Conservation (phyloP, 2,797 vertebrate genomes). For the Labeo calbasu region DNA sequence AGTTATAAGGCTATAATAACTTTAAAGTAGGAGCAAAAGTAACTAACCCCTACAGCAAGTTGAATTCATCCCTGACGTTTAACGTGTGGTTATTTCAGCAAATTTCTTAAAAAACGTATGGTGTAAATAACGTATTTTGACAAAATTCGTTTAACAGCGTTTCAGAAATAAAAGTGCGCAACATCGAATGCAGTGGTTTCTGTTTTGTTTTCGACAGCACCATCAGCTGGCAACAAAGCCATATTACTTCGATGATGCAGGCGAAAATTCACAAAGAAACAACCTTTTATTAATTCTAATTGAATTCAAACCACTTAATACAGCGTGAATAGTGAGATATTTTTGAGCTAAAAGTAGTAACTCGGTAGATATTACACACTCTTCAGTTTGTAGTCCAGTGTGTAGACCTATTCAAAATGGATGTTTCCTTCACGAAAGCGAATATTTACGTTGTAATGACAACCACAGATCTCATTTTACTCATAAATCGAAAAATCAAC, state of each 20-base stretch:
- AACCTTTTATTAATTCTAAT: neutral
- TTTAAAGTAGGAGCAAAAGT: neutral
- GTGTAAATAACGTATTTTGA: neutral
- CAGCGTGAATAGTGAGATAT: neutral
- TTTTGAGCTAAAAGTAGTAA: neutral
- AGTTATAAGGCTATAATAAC: neutral
- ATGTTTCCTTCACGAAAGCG: neutral
- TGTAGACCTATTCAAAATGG: neutral
- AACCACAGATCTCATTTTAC: neutral
- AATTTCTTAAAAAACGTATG: neutral
- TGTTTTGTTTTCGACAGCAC: slow-evolving; percentile 19
- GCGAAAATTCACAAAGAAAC: neutral
- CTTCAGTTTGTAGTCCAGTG: neutral
- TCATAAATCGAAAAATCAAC: neutral
- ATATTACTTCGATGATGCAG: neutral
- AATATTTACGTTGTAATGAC: neutral
- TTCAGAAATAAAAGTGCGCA: neutral
- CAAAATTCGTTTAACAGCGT: too few relatives aligned
- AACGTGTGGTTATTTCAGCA: neutral
- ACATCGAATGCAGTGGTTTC: slow-evolving; percentile 9
- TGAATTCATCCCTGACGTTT: neutral
- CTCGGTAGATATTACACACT: neutral
- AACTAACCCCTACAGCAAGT: neutral
- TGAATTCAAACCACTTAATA: neutral
- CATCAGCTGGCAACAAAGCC: neutral